Evolutionary conservation across 1,140 invertebrate genomes (phyloP).

Genomic region (Copidosoma floridanum): DNA sequence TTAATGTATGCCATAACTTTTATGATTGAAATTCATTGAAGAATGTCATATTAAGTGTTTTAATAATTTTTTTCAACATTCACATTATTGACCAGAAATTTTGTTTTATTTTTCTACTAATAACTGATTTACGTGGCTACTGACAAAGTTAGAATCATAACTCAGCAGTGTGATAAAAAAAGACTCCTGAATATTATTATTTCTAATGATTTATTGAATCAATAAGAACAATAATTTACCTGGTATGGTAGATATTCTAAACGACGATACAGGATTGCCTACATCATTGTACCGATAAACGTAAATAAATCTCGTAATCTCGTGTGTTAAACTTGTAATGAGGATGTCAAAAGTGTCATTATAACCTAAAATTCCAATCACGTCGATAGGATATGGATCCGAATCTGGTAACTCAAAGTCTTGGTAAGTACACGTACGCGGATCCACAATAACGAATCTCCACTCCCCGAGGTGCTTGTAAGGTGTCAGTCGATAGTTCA

Average conservation of each 20-base stretch:
- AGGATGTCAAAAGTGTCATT: constrained; percentile 7
- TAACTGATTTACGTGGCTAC: too few species aligned
- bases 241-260: not conserved
- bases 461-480: constrained; percentile 5
- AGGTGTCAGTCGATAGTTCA: constrained; percentile 1
- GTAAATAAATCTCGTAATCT: not conserved
- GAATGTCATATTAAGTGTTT: too few species aligned
- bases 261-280: not conserved
- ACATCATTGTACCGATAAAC: not conserved
- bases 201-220: too few species aligned
- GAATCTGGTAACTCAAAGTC: not conserved
- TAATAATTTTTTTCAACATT: not conserved
- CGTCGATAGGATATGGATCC: not conserved
- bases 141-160: too few species aligned
- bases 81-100: too few species aligned
- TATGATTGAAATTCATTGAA: too few species aligned
- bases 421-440: not conserved
- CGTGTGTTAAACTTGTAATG: not conserved
- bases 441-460: constrained; percentile 1
- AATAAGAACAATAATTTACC: too few species aligned
- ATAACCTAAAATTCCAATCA: constrained; percentile 8
- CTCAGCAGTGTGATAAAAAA: too few species aligned
- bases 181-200: too few species aligned
- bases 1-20: too few species aligned
- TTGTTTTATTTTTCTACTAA: too few species aligned